Percentiles rank a stretch among this genome's conserved stretches.
Evolutionary conservation across 2,797 vertebrate species (phyloP).

Genomic region (Apodemus agrarius): DNA sequence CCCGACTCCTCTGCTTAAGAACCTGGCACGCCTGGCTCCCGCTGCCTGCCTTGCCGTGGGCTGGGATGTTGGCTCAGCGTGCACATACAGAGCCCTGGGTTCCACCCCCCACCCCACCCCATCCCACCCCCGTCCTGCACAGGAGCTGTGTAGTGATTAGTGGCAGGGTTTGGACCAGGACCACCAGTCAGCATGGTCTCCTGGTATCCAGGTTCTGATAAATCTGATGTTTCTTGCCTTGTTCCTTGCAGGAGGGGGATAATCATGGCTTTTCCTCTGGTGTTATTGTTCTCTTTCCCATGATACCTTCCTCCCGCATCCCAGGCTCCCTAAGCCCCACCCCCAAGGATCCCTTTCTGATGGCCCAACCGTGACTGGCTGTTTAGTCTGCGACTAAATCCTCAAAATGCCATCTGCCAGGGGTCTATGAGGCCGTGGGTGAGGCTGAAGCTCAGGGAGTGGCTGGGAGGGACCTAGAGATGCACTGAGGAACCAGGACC

Average conservation of each 20-base stretch:
- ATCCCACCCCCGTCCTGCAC: not conserved
- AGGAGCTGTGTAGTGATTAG: not conserved
- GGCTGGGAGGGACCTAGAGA: not conserved
- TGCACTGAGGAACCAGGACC: not conserved
- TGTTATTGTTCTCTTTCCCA: not conserved
- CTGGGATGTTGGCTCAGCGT: not conserved
- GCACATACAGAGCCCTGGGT: not conserved
- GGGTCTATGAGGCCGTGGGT: not conserved
- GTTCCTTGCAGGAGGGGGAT: not conserved
- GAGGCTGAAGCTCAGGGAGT: not conserved
- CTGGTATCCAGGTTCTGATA: not conserved
- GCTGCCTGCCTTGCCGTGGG: not conserved
- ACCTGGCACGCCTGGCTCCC: not conserved
- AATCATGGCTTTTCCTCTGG: not conserved
- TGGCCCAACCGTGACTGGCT: fast-evolving
- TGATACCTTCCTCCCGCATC: not conserved
- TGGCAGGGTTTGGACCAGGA: not conserved
- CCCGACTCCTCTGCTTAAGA: not conserved
- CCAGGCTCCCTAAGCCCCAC: not conserved
- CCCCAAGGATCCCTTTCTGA: not conserved
- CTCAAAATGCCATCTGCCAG: not conserved
- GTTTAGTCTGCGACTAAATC: not conserved
- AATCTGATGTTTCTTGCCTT: not conserved
- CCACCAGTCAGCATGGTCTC: not conserved
- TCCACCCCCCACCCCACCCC: no score